These are phyloP conservation scores for Sebastes vulpes DNA, from an alignment of 2,797 vertebrate genomes.

Conservation along the genomic window DNA sequence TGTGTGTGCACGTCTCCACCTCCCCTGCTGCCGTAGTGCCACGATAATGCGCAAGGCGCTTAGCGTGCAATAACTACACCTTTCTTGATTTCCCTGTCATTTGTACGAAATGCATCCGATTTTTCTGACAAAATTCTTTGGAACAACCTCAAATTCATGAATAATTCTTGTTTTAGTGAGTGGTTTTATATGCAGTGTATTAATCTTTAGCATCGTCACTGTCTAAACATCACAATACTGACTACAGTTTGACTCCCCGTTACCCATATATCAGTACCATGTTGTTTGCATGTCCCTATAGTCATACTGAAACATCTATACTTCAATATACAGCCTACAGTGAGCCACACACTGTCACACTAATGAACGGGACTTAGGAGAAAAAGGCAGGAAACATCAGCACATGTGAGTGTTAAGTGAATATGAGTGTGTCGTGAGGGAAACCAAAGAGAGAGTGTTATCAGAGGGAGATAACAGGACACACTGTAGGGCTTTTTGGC, in stretches of 20 bases:
- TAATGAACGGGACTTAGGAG: neutral
- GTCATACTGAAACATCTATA: neutral
- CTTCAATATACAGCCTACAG: neutral
- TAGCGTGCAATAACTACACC: too few relatives aligned
- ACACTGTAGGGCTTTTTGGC: neutral
- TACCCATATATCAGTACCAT: neutral
- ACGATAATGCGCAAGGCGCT: too few relatives aligned
- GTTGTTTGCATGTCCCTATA: slow-evolving; percentile 22
- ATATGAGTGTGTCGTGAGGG: slow-evolving; percentile 46
- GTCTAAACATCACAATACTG: neutral
- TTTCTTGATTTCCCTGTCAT: too few relatives aligned
- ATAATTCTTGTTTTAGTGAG: neutral
- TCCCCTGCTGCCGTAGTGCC: too few relatives aligned
- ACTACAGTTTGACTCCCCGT: neutral
- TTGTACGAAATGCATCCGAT: too few relatives aligned
- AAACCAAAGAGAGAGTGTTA: slow-evolving; percentile 47
- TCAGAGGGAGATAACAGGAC: slow-evolving; percentile 45
- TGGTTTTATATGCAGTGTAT: neutral
- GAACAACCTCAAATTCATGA: neutral
- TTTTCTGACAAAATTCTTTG: neutral
- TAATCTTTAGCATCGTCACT: neutral
- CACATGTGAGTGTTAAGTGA: slow-evolving; percentile 44
- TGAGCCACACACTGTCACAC: neutral
- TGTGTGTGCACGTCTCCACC: too few relatives aligned
- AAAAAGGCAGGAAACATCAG: slow-evolving; percentile 44